Conservation (phyloP, 2,797 vertebrate genomes). For the Staurois parvus region DNA sequence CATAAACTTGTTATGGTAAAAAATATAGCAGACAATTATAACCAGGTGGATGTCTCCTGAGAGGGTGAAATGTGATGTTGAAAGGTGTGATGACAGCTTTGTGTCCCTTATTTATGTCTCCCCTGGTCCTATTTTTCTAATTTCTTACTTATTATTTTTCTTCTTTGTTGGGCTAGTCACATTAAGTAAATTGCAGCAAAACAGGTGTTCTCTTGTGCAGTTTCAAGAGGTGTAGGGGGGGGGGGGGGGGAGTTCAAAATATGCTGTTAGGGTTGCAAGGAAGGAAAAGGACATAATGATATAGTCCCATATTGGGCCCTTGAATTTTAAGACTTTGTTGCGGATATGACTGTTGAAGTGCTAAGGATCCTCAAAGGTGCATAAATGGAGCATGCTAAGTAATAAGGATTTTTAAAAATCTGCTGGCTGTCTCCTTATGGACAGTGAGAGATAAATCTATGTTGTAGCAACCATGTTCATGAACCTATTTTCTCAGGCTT, state of each 20-base stretch:
- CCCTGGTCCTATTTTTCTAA: constrained; percentile 33
- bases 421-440: constrained; percentile 43
- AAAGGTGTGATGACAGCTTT: constrained; percentile 53
- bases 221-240: neutral
- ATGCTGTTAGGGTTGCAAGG: constrained; percentile 31
- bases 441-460: constrained; percentile 46
- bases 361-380: constrained; percentile 52
- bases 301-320: constrained; percentile 23
- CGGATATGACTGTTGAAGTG: constrained; percentile 52
- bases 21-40: constrained; percentile 30
- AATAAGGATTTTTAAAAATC: constrained; percentile 46
- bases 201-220: constrained; percentile 54
- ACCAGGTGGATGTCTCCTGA: constrained; percentile 47
- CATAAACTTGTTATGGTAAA: constrained; percentile 23
- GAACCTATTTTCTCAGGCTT: constrained; percentile 50
- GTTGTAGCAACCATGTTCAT: constrained; percentile 49
- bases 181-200: constrained; percentile 36
- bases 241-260: constrained; percentile 26
- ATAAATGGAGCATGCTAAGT: constrained; percentile 54
- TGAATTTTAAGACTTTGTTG: constrained; percentile 53
- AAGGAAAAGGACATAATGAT: constrained; percentile 43
- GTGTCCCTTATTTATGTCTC: constrained; percentile 40
- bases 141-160: constrained; percentile 35
- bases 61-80: constrained; percentile 54
- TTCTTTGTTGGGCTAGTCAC: constrained; percentile 25